A percentile compares a stretch with the other conserved stretches of the same genome.
Evolutionary conservation across 2,113 vertebrate species (phyloP).

Genomic region (Ailuropoda melanoleuca): DNA sequence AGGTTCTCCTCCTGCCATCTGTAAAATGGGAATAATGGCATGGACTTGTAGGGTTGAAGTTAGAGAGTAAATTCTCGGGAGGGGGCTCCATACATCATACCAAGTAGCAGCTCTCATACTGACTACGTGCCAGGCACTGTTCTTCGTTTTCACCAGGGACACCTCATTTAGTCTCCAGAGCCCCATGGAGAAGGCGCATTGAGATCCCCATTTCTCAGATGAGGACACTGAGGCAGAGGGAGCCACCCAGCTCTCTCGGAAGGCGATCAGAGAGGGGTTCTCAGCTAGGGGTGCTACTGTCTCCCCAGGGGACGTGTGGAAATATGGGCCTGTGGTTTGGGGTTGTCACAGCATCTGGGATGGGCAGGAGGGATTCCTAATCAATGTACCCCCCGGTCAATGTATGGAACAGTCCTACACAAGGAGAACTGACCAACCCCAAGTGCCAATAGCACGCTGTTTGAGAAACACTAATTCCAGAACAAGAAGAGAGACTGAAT

Average conservation of each 20-base stretch:
- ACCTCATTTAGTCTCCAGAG: not conserved
- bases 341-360: not conserved
- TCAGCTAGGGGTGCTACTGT: not conserved
- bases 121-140: too few relatives aligned
- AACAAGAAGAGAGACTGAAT: not conserved
- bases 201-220: not conserved
- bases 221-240: not conserved
- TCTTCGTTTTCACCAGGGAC: not conserved
- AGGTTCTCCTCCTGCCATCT: not conserved
- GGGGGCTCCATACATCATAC: not conserved
- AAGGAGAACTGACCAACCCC: not conserved
- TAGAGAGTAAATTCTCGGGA: not conserved
- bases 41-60: not conserved
- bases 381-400: not conserved
- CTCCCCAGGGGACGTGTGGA: not conserved
- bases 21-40: not conserved
- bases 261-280: rapidly evolving
- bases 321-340: not conserved
- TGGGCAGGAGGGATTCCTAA: not conserved
- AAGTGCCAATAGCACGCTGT: not conserved
- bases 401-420: not conserved
- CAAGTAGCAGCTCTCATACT: not conserved
- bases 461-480: not conserved
- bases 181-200: not conserved
- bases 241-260: not conserved